Evolutionary conservation across 1,140 invertebrate species (phyloP), one percentile per base, ranked within the genome.

Genomic region (Charaxes varanes): DNA sequence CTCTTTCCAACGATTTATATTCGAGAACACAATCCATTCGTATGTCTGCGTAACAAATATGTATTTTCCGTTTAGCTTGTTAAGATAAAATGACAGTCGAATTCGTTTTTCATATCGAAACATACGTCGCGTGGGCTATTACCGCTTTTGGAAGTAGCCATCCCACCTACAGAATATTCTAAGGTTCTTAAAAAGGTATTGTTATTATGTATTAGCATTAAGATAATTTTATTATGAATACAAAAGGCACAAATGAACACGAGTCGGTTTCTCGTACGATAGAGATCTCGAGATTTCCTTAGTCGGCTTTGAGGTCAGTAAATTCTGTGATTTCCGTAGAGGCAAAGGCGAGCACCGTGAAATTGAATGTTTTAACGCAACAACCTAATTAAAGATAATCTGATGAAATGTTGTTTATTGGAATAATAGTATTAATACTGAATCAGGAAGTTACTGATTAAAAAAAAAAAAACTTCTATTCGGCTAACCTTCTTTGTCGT

Each of bases 221-320:
- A 37, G 38, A 19, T 42, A 31, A 48, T 48, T 38, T 46, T 21
- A 34, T 38, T 46, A 38, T 33, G 33, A 41, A 42, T 37, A 37
- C 32, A 37, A 48, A 41, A 26, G 21, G 27, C 18, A 41, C 32
- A 35, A 45, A 40, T 34, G 31, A 40, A n/a, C 12, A 8, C 33
- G 18, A 5, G 30, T 36, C 24, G 18, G 14, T 32, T 42, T 36
- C 41, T 36, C 11, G 6, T 38, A 22, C 11, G 45, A 44, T 49
- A 34, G 12, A 43, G 40, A 53, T 53, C 36, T 40, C n/a, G 12
- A 28, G 12, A 37, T 27, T 32, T 27, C 22, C 40, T 33, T 30
- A 37, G 14, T 27, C 12, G 17, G n/a, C 17, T 14, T 21, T 28
- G 16, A 33, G 32, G 32, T 17, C 21, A 27, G 18, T 41, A 23